Base-by-base conservation (phyloP, 1,140 invertebrate species). In the Gonioctena quinquepunctata region DNA sequence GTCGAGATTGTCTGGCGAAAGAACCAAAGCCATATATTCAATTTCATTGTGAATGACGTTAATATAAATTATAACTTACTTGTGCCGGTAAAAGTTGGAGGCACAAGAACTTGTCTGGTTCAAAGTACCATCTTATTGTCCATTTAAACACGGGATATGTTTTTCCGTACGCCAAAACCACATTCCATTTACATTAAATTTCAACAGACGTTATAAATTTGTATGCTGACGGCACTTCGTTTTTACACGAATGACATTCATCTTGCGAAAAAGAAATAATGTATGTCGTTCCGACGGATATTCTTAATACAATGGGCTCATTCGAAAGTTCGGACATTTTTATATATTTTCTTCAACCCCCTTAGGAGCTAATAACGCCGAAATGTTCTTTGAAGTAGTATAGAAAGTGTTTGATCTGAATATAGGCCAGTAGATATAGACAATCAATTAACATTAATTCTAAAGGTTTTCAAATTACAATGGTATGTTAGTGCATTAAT, bases 71-170 rank as follows among this genome's bases (percentile, higher is more conserved):
- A 77, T 77, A 77, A 75, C 73, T 77, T 75, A 77, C 76, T 77
- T 66, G n/a, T n/a, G 76, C 57, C 64, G 62, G 68, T 54, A 68
- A 27, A 69, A 76, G 69, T 74, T 66, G 66, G 61, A 64, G 11
- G 50, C 66, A 73, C 69, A 79, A 79, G 77, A 79, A 79, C 74
- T 79, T 67, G 77, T 79, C 76, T 75, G 76, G 70, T 73, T 74
- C 68, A 76, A 79, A 79, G 76, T 74, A 79, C 77, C 75, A 77
- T 77, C 77, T 79, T 79, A 79, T 76, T 79, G 77, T 76, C 77
- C 76, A 77, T 79, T 79, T 77, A 79, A 77, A 79, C 76, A 74
- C 71, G 68, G 76, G 73, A 72, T 79, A 76, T 76, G 77, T 79
- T 79, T 79, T 79, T 79, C 77, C 68, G 63, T 73, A 57, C 71